Conservation (phyloP, 1,140 invertebrate species). For the Drosophila burlai region DNA sequence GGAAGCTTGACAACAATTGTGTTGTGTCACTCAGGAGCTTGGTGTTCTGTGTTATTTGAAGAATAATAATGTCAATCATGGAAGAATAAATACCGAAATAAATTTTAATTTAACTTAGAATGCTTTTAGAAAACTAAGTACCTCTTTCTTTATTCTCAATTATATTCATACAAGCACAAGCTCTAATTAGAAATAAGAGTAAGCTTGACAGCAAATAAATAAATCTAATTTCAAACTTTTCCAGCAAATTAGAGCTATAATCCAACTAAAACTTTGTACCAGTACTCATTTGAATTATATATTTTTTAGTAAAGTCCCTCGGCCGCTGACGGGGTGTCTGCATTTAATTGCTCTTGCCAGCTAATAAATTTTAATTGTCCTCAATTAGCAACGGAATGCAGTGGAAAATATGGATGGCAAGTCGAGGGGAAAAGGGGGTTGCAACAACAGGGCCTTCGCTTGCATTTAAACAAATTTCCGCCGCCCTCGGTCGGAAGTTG, state of each 20-base stretch:
- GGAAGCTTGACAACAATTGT: not conserved
- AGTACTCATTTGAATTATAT: slow-evolving; percentile 9
- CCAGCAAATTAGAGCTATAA: not conserved
- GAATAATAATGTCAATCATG: not conserved
- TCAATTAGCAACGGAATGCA: slow-evolving; percentile 81
- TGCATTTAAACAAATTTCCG: slow-evolving; percentile 46
- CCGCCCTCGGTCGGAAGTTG: slow-evolving; percentile 58
- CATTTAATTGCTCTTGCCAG: slow-evolving; percentile 82
- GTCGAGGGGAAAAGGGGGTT: slow-evolving; percentile 26
- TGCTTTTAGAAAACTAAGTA: not conserved
- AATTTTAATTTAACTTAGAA: not conserved
- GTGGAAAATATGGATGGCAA: slow-evolving; percentile 45
- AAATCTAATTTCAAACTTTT: not conserved
- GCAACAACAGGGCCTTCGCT: slow-evolving; percentile 45
- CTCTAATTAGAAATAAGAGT: not conserved
- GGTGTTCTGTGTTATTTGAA: not conserved
- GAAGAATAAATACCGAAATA: not conserved
- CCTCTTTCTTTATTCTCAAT: not conserved
- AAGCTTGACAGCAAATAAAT: not conserved
- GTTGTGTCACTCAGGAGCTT: not conserved
- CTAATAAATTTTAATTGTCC: slow-evolving; percentile 85
- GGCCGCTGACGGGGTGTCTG: slow-evolving; percentile 51
- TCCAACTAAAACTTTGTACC: not conserved
- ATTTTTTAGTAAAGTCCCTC: slow-evolving; percentile 45
- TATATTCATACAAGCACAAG: not conserved